Percentiles rank a stretch among this genome's conserved stretches.
phyloP scores from a whole-genome alignment of 2,888 invertebrate genomes.

The Notodonta dromedarius region DNA sequence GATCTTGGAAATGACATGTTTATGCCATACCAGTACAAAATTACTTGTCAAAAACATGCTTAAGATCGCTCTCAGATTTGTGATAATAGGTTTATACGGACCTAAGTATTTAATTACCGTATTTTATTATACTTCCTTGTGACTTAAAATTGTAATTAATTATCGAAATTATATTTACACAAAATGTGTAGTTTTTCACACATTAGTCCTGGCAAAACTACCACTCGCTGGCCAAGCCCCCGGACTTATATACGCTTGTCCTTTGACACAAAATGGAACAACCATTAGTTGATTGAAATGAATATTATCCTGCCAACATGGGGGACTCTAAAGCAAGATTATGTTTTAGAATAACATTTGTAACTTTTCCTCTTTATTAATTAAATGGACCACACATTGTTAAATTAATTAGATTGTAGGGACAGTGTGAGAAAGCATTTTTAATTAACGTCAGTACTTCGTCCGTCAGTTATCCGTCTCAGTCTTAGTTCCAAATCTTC shows the following conservation, averaged over 20 bases:
- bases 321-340: background rate
- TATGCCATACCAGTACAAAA: too few species aligned
- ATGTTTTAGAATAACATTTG: background rate
- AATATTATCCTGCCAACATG: background rate
- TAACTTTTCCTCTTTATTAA: background rate
- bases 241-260: background rate
- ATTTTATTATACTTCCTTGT: too few species aligned
- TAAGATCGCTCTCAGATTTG: too few species aligned
- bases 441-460: background rate
- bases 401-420: background rate
- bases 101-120: too few species aligned
- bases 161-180: too few species aligned
- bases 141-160: too few species aligned
- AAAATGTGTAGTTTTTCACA: too few species aligned
- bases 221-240: background rate
- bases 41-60: too few species aligned
- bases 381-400: background rate
- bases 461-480: too few species aligned
- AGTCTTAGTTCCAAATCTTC: too few species aligned
- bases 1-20: too few species aligned
- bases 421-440: background rate
- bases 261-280: background rate
- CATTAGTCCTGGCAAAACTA: background rate
- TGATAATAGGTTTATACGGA: too few species aligned
- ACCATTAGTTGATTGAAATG: slow-evolving; percentile 1